Percentiles rank a stretch among this genome's conserved stretches.
phyloP scores from a whole-genome alignment of 2,888 invertebrate genomes.

The Perizoma flavofasciatum region DNA sequence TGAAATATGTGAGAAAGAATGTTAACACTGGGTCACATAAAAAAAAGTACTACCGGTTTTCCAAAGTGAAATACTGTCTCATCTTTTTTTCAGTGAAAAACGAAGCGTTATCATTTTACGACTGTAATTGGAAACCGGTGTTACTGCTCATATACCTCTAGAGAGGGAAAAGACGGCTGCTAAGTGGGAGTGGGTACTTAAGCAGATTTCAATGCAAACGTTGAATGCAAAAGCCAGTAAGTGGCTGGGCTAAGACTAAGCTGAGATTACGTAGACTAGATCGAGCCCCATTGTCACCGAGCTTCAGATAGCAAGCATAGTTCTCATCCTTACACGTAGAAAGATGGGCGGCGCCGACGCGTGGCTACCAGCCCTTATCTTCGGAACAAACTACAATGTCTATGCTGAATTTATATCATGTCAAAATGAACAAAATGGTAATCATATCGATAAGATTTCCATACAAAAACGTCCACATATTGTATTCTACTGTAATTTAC shows the following conservation, averaged over 20 bases:
- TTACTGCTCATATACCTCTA: conserved; percentile 5
- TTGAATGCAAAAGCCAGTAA: conserved; percentile 35
- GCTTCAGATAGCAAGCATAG: conserved; percentile 35
- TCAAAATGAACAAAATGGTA: too few relatives aligned
- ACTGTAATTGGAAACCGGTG: too few relatives aligned
- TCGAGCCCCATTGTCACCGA: conserved; percentile 38
- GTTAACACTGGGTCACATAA: too few relatives aligned
- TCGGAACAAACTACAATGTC: background rate
- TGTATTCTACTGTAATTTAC: too few relatives aligned
- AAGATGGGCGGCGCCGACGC: background rate
- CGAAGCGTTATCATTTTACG: too few relatives aligned
- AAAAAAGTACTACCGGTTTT: too few relatives aligned
- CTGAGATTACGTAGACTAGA: conserved; percentile 33
- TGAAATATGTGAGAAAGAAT: too few relatives aligned
- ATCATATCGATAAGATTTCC: too few relatives aligned
- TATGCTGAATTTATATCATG: too few relatives aligned
- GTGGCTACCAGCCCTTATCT: background rate
- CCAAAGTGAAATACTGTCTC: too few relatives aligned
- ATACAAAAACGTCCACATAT: too few relatives aligned
- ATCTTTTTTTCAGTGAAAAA: too few relatives aligned
- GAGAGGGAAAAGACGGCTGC: conserved; percentile 16
- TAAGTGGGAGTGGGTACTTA: conserved; percentile 26
- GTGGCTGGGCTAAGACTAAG: conserved; percentile 29
- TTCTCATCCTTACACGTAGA: conserved; percentile 15
- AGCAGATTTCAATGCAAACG: conserved; percentile 29